phyloP scores from a whole-genome alignment of 2,113 vertebrate genomes.

The Enhydra lutris region DNA sequence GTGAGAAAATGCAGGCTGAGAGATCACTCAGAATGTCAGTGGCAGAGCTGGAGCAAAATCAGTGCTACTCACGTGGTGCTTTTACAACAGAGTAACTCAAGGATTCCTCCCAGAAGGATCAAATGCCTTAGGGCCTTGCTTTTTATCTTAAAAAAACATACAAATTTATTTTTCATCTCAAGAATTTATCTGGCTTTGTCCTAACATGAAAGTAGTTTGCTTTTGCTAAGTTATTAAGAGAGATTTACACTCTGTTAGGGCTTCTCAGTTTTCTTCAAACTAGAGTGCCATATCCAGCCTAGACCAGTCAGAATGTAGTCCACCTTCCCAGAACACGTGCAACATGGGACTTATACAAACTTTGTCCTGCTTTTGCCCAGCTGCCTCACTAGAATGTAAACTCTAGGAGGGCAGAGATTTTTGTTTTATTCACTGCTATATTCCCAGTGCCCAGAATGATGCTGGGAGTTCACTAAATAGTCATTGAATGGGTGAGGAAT shows the following conservation, averaged over 20 bases:
- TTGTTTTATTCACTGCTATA: not conserved
- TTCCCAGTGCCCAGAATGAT: not conserved
- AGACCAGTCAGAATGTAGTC: not conserved
- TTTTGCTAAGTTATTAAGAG: not conserved
- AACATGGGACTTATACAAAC: not conserved
- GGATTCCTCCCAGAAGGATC: not conserved
- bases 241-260: not conserved
- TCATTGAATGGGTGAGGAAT: not conserved
- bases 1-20: not conserved
- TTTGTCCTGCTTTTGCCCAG: not conserved
- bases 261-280: constrained; percentile 36
- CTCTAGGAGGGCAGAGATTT: not conserved
- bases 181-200: not conserved
- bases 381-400: not conserved
- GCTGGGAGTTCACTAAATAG: not conserved
- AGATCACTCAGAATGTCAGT: not conserved
- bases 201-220: not conserved
- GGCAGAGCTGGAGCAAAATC: not conserved
- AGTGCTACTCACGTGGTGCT: not conserved
- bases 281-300: not conserved
- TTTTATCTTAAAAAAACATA: not conserved
- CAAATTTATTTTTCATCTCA: not conserved
- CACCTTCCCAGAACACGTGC: not conserved
- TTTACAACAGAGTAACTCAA: not conserved
- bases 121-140: not conserved